phyloP scores from a whole-genome alignment of 2,113 vertebrate species.

The Leucoraja erinaceus region DNA sequence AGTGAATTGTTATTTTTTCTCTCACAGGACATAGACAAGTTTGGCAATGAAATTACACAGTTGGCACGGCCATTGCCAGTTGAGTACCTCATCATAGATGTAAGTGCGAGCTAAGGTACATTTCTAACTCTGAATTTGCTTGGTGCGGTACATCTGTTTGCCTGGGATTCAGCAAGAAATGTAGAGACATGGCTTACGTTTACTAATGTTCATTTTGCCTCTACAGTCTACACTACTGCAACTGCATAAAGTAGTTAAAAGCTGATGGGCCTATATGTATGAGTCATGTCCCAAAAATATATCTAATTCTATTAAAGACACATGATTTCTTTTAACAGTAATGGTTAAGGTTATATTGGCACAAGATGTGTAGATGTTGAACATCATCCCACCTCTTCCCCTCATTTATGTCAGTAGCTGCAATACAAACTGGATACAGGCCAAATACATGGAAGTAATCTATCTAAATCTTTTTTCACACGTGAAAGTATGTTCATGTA shows the following conservation, averaged over 20 bases:
- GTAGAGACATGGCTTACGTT: neutral
- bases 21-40: slow-evolving; percentile 90
- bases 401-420: neutral
- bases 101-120: slow-evolving; percentile 57
- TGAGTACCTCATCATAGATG: slow-evolving; percentile 95
- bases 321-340: neutral
- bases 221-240: neutral
- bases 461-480: neutral
- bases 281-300: neutral
- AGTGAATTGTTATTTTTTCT: slow-evolving; percentile 12
- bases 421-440: neutral
- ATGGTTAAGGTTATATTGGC: neutral
- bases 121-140: neutral
- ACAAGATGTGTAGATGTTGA: neutral
- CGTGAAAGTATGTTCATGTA: neutral
- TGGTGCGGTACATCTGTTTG: neutral
- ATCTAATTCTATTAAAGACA: neutral
- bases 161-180: neutral
- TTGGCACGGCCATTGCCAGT: slow-evolving; percentile 91
- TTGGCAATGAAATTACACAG: slow-evolving; percentile 95
- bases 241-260: neutral
- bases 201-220: neutral
- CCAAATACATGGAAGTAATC: neutral
- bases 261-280: neutral
- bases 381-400: neutral